Evolutionary conservation across 2,797 vertebrate species (phyloP), one percentile per base, ranked within the genome.

Genomic region (Hylomyscus alleni): DNA sequence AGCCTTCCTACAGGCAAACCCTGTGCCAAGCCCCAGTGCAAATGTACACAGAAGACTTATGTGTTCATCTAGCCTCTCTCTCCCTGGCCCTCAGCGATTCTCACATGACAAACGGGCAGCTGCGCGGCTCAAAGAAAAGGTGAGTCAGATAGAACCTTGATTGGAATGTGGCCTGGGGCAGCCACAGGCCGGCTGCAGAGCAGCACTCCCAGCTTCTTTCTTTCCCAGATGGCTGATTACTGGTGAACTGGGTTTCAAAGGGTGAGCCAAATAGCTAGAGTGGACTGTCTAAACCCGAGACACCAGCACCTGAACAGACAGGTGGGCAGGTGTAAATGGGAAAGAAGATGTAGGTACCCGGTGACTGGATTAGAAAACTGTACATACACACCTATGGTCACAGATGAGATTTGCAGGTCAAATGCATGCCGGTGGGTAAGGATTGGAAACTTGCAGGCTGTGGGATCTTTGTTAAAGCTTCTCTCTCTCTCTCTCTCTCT

Each of bases 381-480:
- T 19, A 9, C 17, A 19, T 81, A n/a, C 5, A 31, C 2, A 24
- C 58, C 19, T 87, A 31, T 22, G 47, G 54, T 56, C 44, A 92
- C 56, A 94, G 20, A 76, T 13, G 65, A 94, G 19, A 44, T 92
- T 89, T 93, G 89, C 95, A 94, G 91, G 82, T 5, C 9, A 75
- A 34, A 44, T 78, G 89, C 34, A 83, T 15, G 20, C 37, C 7
- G 77, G 69, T 13, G n/a, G 31, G 56, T 31, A 83, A 89, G 17
- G 34, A 47, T 90, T 52, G 14, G 13, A 1, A 47, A 60, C 72
- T 83, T 73, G 13, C 22, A 93, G 4, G 3, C 52, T 47, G 67
- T 78, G 77, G 92, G 58, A 88, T 47, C 26, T 90, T 58, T 93
- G 81, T 54, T 19, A 87, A 89, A 37, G 47, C 87, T 81, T 37